Conservation (phyloP, 2,113 vertebrate species). For the Australoheros scitulus region DNA sequence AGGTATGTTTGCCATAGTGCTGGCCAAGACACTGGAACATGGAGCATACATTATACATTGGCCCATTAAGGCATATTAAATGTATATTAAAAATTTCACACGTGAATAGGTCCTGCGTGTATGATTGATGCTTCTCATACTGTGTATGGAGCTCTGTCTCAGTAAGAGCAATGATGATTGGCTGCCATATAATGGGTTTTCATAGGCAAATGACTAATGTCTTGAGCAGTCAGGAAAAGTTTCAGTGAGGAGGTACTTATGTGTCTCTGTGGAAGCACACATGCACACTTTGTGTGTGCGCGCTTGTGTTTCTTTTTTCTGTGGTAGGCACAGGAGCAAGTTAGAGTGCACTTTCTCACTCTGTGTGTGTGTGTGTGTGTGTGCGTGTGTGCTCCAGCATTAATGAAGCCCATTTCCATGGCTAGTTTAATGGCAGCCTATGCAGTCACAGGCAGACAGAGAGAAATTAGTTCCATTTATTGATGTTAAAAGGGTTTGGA, state of each 20-base stretch:
- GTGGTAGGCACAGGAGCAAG: not conserved
- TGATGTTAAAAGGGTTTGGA: conserved; percentile 72
- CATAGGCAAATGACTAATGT: conserved; percentile 70
- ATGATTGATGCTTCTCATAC: conserved; percentile 77
- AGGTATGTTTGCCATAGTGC: conserved; percentile 49
- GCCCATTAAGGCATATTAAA: conserved; percentile 76
- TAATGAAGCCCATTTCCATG: conserved; percentile 68
- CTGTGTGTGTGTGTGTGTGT: not conserved
- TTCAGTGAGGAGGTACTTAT: conserved; percentile 44
- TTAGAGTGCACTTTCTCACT: conserved; percentile 6
- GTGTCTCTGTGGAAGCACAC: conserved; percentile 22
- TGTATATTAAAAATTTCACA: conserved; percentile 76
- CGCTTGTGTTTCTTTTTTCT: conserved; percentile 12
- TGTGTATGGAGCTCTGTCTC: conserved; percentile 57
- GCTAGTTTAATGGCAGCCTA: conserved; percentile 59
- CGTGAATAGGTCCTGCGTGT: conserved; percentile 61
- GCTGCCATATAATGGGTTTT: conserved; percentile 72
- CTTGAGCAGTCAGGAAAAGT: conserved; percentile 54
- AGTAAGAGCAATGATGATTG: conserved; percentile 75
- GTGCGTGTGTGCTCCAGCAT: conserved; percentile 35
- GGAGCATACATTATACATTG: conserved; percentile 63
- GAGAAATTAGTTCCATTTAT: conserved; percentile 68
- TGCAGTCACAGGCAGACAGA: conserved; percentile 58
- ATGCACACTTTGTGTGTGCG: conserved; percentile 1
- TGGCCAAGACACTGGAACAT: conserved; percentile 49